Evolutionary conservation across 2,888 invertebrate genomes (phyloP).

Genomic region (Steromphala cineraria): DNA sequence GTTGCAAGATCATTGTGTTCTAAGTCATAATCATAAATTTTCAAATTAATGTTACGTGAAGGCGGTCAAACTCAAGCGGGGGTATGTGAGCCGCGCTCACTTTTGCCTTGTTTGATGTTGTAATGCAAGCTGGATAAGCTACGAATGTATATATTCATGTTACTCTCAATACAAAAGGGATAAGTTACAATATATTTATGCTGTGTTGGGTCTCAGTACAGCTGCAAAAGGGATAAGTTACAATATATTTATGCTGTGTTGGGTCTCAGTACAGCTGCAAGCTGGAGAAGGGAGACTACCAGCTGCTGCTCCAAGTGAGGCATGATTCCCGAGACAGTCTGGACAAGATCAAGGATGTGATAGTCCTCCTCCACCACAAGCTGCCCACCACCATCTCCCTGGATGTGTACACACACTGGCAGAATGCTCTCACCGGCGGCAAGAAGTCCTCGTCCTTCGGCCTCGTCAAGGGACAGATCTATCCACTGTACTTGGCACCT

Average conservation of each 20-base stretch:
- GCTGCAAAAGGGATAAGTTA: not conserved
- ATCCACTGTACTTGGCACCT: constrained; percentile 88
- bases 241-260: no score
- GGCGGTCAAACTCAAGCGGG: no score
- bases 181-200: no score
- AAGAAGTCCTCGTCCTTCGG: constrained; percentile 84
- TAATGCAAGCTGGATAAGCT: no score
- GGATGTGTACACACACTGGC: constrained; percentile 85
- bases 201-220: not conserved
- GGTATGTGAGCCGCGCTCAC: no score
- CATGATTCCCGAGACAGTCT: constrained; percentile 91
- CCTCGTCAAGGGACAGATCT: constrained; percentile 80
- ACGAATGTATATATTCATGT: no score
- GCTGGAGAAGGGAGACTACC: constrained; percentile 96
- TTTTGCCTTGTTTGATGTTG: no score
- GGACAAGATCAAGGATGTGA: constrained; percentile 88
- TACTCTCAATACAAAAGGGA: no score
- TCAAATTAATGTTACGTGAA: no score
- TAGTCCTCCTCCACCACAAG: constrained; percentile 85
- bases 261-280: constrained; percentile 86
- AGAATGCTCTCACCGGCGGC: constrained; percentile 82
- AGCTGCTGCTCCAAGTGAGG: constrained; percentile 88
- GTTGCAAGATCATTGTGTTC: no score
- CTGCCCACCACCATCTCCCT: constrained; percentile 83
- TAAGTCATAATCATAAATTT: no score